Evolutionary conservation across 2,113 vertebrate genomes (phyloP).

Genomic region (Mustela lutreola): DNA sequence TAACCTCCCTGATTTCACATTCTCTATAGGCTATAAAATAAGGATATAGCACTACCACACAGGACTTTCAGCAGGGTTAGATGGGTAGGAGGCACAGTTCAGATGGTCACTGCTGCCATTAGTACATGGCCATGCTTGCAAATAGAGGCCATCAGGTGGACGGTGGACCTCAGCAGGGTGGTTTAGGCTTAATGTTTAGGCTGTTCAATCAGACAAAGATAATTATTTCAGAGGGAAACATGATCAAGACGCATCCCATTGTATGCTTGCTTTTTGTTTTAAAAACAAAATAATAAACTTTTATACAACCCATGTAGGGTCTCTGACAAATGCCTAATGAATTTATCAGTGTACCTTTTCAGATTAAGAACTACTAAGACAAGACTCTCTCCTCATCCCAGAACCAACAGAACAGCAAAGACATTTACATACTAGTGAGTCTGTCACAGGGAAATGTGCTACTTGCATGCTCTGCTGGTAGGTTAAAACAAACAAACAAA

Average conservation of each 20-base stretch:
- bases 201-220: background rate
- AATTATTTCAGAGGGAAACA: background rate
- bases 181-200: background rate
- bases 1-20: background rate
- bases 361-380: background rate
- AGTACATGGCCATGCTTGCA: background rate
- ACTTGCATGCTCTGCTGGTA: background rate
- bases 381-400: background rate
- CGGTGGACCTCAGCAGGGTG: background rate
- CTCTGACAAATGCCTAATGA: background rate
- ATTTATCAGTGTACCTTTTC: background rate
- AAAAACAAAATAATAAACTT: background rate
- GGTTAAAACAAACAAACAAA: background rate
- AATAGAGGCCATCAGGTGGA: background rate
- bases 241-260: background rate
- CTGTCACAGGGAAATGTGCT: background rate
- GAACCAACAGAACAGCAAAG: background rate
- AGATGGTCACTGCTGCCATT: too few species aligned
- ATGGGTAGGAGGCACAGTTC: background rate
- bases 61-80: background rate
- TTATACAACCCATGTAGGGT: background rate
- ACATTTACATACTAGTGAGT: background rate
- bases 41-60: background rate
- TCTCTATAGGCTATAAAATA: background rate
- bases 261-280: background rate